A percentile compares a stretch with the other conserved stretches of the same genome.
phyloP scores from a whole-genome alignment of 2,113 vertebrate genomes.

The Empidonax alnorum region DNA sequence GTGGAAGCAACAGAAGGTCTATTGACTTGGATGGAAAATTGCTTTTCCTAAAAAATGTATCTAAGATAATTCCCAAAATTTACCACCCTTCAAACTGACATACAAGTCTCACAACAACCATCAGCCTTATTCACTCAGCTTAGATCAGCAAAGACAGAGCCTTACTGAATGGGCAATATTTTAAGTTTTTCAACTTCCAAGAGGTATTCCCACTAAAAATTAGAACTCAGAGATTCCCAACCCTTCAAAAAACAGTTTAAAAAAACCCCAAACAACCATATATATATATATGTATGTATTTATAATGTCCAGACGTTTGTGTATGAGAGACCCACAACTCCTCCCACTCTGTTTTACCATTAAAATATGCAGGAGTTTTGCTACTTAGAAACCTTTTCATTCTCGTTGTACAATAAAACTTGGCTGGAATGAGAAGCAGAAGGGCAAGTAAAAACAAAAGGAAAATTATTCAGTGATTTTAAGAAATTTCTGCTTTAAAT shows the following conservation, averaged over 20 bases:
- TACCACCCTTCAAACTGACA: neutral
- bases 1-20: neutral
- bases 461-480: neutral
- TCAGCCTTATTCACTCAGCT: neutral
- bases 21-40: neutral
- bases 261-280: neutral
- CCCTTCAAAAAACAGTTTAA: neutral
- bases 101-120: neutral
- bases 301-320: neutral
- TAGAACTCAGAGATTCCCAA: neutral
- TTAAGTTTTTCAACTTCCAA: neutral
- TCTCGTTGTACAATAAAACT: neutral
- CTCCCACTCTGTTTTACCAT: neutral
- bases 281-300: no score
- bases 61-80: neutral
- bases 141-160: neutral
- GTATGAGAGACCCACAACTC: neutral
- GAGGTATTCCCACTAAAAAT: neutral
- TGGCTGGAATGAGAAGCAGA: neutral
- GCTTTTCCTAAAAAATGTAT: neutral
- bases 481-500: neutral
- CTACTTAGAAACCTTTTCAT: neutral
- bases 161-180: neutral
- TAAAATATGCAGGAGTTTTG: neutral
- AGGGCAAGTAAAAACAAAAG: neutral